These are phyloP conservation scores for Crepidodera aurea DNA, from an alignment of 2,888 invertebrate species.

Conservation along the genomic window DNA sequence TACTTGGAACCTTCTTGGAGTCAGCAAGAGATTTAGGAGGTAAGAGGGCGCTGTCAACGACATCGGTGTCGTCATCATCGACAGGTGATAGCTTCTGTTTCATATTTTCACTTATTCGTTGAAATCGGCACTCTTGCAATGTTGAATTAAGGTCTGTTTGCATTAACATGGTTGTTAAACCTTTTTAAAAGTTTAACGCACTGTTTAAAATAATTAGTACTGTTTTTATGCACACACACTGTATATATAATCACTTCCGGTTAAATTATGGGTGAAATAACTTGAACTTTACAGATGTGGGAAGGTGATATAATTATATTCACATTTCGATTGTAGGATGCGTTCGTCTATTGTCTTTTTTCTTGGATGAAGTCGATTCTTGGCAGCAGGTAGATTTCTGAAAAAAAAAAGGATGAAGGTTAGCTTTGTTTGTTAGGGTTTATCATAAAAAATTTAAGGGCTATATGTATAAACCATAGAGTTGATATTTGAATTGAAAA, in stretches of 20 bases:
- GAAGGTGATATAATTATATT: constrained; percentile 9
- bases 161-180: constrained; percentile 9
- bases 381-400: neutral
- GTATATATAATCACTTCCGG: constrained; percentile 5
- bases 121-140: neutral
- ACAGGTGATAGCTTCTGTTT: neutral
- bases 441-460: too few relatives aligned
- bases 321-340: constrained; percentile 10
- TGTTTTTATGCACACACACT: too few relatives aligned
- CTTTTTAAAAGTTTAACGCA: neutral
- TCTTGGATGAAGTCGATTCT: neutral
- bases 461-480: too few relatives aligned
- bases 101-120: neutral
- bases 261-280: neutral
- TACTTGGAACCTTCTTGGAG: constrained; percentile 48
- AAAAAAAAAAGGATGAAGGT: neutral
- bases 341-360: neutral
- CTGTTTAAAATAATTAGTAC: neutral
- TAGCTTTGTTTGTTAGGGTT: neutral
- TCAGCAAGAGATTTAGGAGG: constrained; percentile 5
- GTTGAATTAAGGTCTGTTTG: constrained; percentile 2
- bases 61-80: neutral
- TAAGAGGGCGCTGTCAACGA: constrained; percentile 11
- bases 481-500: too few relatives aligned
- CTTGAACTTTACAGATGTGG: constrained; percentile 1